phyloP scores from a whole-genome alignment of 2,888 invertebrate species.

The Abrostola tripartita region DNA sequence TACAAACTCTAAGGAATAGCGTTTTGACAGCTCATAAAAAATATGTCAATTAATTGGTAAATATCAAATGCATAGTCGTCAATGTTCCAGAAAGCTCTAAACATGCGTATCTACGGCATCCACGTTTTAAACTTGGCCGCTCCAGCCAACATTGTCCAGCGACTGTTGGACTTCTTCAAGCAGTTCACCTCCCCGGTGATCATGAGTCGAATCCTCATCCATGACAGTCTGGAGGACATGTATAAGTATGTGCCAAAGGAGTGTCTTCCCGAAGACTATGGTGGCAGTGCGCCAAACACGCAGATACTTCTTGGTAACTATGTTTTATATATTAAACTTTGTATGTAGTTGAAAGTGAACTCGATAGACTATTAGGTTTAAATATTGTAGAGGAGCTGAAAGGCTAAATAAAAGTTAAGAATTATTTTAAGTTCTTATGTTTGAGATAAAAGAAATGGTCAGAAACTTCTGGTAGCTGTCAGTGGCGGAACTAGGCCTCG shows the following conservation, averaged over 20 bases:
- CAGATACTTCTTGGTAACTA: conserved; percentile 13
- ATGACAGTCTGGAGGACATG: conserved; percentile 13
- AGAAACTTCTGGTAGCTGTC: no score
- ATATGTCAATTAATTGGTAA: no score
- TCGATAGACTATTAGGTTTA: no score
- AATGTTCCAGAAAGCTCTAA: conserved; percentile 31
- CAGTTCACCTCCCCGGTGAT: conserved; percentile 16
- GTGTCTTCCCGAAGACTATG: conserved; percentile 30
- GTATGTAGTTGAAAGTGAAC: no score
- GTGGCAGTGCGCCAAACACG: conserved; percentile 16
- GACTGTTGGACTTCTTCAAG: conserved; percentile 10
- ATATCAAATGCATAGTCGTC: not conserved
- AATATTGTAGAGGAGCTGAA: no score
- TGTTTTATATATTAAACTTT: not conserved
- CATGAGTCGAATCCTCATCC: conserved; percentile 22
- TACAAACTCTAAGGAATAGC: no score
- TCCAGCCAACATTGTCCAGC: not conserved
- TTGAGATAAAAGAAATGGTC: no score
- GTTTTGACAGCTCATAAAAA: no score
- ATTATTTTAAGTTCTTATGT: no score
- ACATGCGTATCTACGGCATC: conserved; percentile 24
- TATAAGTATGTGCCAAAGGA: conserved; percentile 27
- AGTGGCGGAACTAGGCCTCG: no score
- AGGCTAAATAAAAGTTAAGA: no score
- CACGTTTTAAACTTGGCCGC: conserved; percentile 15